Conservation (phyloP, 2,113 vertebrate species). For the Platysteira castanea region DNA sequence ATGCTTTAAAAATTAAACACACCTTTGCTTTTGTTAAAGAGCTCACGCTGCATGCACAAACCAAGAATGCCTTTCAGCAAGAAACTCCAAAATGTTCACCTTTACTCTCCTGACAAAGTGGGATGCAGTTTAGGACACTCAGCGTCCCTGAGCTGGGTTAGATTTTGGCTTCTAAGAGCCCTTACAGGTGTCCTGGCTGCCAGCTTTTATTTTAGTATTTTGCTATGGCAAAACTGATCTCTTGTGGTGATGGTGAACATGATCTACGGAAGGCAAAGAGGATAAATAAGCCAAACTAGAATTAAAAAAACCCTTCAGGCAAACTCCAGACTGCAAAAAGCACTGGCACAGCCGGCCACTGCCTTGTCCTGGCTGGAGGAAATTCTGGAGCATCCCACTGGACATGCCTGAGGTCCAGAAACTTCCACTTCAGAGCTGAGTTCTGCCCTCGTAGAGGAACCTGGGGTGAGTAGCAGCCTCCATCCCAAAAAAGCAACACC, state of each 20-base stretch:
- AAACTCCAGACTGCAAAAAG: neutral
- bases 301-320: neutral
- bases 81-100: conserved; percentile 38
- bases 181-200: neutral
- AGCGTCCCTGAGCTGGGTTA: neutral
- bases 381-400: neutral
- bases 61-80: conserved; percentile 16
- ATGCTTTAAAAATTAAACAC: neutral
- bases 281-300: neutral
- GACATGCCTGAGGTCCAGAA: neutral
- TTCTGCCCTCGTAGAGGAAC: neutral
- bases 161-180: neutral
- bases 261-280: neutral
- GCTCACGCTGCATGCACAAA: conserved; percentile 29
- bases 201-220: neutral
- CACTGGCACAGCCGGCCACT: neutral
- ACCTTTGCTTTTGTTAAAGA: conserved; percentile 19
- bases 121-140: neutral
- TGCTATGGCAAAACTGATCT: conserved; percentile 6
- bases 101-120: conserved; percentile 38
- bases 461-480: neutral
- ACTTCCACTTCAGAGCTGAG: neutral
- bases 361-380: neutral
- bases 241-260: neutral
- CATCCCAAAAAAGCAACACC: neutral